A percentile compares a stretch with the other conserved stretches of the same genome.
These are phyloP conservation scores for Exephanes ischioxanthus DNA, from an alignment of 2,888 invertebrate genomes.

Conservation along the genomic window DNA sequence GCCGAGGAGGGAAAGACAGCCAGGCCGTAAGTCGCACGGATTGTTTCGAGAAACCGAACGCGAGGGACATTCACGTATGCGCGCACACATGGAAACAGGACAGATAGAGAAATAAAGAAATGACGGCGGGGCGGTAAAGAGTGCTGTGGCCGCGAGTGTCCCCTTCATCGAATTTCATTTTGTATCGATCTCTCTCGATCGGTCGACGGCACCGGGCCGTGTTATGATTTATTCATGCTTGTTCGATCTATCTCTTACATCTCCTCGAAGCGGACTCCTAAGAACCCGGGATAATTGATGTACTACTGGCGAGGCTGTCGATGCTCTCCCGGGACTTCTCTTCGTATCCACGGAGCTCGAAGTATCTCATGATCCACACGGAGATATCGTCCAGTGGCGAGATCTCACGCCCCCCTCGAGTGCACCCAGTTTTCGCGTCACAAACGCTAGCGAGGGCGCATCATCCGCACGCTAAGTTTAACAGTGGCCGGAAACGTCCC, in stretches of 20 bases:
- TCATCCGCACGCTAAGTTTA: neutral
- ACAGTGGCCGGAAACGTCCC: too few species aligned
- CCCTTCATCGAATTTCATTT: constrained; percentile 59
- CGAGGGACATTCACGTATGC: neutral
- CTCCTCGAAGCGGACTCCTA: constrained; percentile 19
- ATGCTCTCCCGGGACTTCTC: constrained; percentile 38
- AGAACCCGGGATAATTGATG: constrained; percentile 63
- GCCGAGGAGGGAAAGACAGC: constrained; percentile 4
- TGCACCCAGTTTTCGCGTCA: constrained; percentile 60
- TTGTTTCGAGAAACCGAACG: constrained; percentile 53
- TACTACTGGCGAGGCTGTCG: constrained; percentile 47
- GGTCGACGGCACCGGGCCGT: neutral
- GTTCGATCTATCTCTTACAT: constrained; percentile 24
- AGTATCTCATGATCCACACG: neutral
- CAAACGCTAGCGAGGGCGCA: constrained; percentile 45
- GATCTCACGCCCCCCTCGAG: constrained; percentile 47
- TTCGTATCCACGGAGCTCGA: neutral
- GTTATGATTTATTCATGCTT: constrained; percentile 66
- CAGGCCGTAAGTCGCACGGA: constrained; percentile 58
- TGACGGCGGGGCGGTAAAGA: constrained; percentile 26
- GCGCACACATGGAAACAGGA: neutral
- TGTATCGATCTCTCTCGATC: constrained; percentile 46
- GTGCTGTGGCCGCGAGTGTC: constrained; percentile 14
- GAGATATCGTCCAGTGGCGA: neutral
- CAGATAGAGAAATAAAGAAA: constrained; percentile 56